Base-by-base conservation (phyloP, 2,888 invertebrate genomes). In the Onchidella celtica region DNA sequence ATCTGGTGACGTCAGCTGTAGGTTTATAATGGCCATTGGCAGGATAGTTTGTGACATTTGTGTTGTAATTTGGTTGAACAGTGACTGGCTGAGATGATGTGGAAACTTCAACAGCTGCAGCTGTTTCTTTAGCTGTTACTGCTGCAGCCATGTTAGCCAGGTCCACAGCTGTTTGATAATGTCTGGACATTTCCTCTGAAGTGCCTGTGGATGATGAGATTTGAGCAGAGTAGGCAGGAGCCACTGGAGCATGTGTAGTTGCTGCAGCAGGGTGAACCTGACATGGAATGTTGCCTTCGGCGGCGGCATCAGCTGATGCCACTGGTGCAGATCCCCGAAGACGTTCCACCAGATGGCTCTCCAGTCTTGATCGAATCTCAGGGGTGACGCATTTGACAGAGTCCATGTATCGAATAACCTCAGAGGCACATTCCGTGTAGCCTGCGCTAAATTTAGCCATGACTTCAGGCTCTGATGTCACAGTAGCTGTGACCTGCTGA, bases 401-500 rank as follows among this genome's bases (percentile, higher is more conserved):
- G 34, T 87, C 85, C 36, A 92, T 84, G 85, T 91, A 92, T 36
- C 92, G 85, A 36, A 89, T 87, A 14, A 92, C 92, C 84, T 92
- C 92, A 38, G 87, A 86, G 6, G 91, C 92, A 81, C 92, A 92
- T 79, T 92, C 92, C 70, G 86, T 88, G 87, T 91, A 92, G 57
- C 92, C 92, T 0, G 90, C 87, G 24, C 89, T 85, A 87, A 91
- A 91, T 83, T 90, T 90, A 27, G 87, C 87, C n/a, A 87, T 86
- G 6, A 91, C 89, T 11, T 86, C 87, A 0, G 90, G 88, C 78
- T 83, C 78, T 32, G 70, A 70, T 24, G 70, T 65, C 40, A 72
- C 70, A 24, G 34, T 70, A 40, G 78, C 82, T 27, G 77, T 61
- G 24, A 89, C 86, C 32, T 91, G 91, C 69, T 90, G 90, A 21